Evolutionary conservation across 2,888 invertebrate genomes (phyloP).

Genomic region (Pristionchus japonicus): DNA sequence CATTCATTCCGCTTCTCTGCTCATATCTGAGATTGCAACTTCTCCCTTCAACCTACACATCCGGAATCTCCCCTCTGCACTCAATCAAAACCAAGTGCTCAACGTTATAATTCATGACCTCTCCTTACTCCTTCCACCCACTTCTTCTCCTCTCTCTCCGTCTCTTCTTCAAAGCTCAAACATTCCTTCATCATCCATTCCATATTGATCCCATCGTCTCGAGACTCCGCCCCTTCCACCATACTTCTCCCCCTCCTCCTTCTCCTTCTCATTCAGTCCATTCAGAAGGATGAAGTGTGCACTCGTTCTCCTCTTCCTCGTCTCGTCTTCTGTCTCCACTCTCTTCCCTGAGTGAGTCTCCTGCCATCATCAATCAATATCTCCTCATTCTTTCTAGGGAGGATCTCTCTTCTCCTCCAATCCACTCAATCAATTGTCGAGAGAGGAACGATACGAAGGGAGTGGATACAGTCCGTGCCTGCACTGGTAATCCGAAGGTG

Average conservation of each 20-base stretch:
- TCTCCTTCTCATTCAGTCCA: background rate
- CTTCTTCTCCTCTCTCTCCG: background rate
- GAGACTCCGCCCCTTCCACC: background rate
- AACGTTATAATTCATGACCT: background rate
- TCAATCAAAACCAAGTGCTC: background rate
- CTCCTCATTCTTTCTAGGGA: background rate
- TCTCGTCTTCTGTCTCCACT: background rate
- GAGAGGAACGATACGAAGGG: background rate
- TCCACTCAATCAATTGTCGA: background rate
- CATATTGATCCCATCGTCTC: background rate
- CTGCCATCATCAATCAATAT: background rate
- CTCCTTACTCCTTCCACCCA: background rate
- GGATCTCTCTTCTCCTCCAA: background rate
- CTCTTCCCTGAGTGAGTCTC: background rate
- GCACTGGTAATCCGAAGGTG: background rate
- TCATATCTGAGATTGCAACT: background rate
- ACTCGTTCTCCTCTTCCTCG: background rate
- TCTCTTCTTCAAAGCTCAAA: background rate
- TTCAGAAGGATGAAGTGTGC: background rate
- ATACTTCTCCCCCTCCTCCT: background rate
- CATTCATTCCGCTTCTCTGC: background rate
- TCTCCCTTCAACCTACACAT: background rate
- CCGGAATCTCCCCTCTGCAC: background rate
- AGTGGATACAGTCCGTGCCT: background rate
- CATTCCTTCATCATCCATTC: background rate